Percentiles rank a stretch among this genome's conserved stretches.
Conservation (phyloP, 2,113 vertebrate genomes). For the Naja naja region DNA sequence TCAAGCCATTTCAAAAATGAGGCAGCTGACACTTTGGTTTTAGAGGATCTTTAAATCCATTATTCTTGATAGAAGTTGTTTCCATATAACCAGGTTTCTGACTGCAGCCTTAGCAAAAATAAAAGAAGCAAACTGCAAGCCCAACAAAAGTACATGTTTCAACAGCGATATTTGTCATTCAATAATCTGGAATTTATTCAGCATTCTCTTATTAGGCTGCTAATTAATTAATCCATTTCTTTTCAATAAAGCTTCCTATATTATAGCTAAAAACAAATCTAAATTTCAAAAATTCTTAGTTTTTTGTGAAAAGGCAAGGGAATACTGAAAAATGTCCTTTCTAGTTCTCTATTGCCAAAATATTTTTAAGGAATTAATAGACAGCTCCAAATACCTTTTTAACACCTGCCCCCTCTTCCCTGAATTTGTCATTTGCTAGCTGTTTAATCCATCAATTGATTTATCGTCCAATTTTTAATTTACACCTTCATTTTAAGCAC, state of each 20-base stretch:
- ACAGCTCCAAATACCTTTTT: background rate
- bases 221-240: background rate
- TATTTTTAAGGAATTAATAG: background rate
- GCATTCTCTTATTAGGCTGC: background rate
- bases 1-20: conserved; percentile 9
- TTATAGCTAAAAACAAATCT: background rate
- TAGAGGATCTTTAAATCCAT: conserved; percentile 2
- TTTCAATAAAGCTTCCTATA: background rate
- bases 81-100: background rate
- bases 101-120: background rate
- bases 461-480: conserved; percentile 25
- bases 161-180: background rate
- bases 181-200: background rate
- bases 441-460: background rate
- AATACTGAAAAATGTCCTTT: background rate
- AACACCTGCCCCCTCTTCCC: background rate
- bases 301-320: background rate
- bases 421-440: background rate
- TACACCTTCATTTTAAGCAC: background rate
- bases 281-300: no score
- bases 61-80: background rate
- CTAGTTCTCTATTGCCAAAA: background rate
- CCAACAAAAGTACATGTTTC: background rate
- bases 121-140: background rate
- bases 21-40: background rate